Percentiles rank a stretch among this genome's conserved stretches.
Conservation (phyloP, 1,140 invertebrate genomes). For the Hyles vespertilio region DNA sequence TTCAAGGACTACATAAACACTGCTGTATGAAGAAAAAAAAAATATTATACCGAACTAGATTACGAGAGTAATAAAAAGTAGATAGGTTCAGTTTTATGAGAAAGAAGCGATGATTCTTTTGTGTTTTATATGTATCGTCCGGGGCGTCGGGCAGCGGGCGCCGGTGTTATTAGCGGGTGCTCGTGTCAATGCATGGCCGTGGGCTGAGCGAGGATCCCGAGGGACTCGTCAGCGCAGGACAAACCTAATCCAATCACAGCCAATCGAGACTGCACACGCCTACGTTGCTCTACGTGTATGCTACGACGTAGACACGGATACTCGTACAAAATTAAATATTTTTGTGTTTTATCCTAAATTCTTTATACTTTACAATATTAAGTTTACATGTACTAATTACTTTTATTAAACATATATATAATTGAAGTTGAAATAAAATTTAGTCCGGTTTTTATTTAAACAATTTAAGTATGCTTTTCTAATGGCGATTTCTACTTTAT, state of each 20-base stretch:
- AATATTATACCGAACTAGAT: neutral
- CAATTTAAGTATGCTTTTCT: no score
- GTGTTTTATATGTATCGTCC: conserved; percentile 53
- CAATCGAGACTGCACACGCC: conserved; percentile 53
- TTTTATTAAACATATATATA: no score
- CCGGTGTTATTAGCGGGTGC: conserved; percentile 38
- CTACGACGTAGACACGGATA: neutral
- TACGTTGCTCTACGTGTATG: conserved; percentile 21
- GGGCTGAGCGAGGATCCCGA: conserved; percentile 39
- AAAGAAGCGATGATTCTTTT: conserved; percentile 42
- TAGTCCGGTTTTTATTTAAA: no score
- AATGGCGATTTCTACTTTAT: no score
- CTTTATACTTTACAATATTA: no score
- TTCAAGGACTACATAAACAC: conserved; percentile 1
- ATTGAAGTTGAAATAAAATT: no score
- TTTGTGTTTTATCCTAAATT: no score
- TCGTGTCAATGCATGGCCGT: conserved; percentile 50
- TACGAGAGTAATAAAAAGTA: conserved; percentile 31
- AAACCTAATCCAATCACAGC: conserved; percentile 69
- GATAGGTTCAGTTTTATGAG: conserved; percentile 46
- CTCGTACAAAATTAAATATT: no score
- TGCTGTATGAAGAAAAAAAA: neutral
- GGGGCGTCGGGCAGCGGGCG: conserved; percentile 25
- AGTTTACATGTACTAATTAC: no score
- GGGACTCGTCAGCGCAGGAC: conserved; percentile 61